Evolutionary conservation across 2,888 invertebrate species (phyloP), one percentile per base, ranked within the genome.

Genomic region (Eudasyphora cyanicolor): DNA sequence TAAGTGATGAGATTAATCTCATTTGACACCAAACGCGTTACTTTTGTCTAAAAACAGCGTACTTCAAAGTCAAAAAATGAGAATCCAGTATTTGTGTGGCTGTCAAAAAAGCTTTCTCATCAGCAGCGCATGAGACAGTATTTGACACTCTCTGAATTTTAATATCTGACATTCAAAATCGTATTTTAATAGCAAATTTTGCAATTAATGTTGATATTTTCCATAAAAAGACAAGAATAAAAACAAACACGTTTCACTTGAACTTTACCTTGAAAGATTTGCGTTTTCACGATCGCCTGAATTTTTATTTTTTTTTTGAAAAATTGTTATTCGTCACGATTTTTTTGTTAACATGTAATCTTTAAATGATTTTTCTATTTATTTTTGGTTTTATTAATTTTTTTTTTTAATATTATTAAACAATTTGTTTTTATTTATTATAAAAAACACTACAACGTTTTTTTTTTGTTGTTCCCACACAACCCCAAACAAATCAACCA

Each of bases 211-310:
- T 32, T 62, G 10, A 21, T n/a, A 62, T 38, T 35, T 64, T 35
- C 4, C 32, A 64, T 12, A 6, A 35, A 64, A 32, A 62, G n/a
- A 32, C 12, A 38, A 64, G 19, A 32, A n/a, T n/a, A n/a, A n/a
- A n/a, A 62, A 32, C 1, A 54, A 76, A 57, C 19, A 60, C 60
- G 75, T 79, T 83, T 60, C 49, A 75, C 83, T 77, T 82, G 82
- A 86, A 76, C 79, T 85, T 85, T 86, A 85, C 84, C 82, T 86
- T 82, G 75, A 70, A 62, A 70, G 17, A 62, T 29, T 79, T n/a
- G 19, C 29, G 73, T 57, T 21, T 35, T 1, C 79, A 71, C 82
- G 24, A 38, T 67, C 42, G 24, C 12, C 19, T 42, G 21, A 42
- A 19, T 42, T 67, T 64, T 35, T 4, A 38, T 38, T 67, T 14